phyloP scores from a whole-genome alignment of 2,113 vertebrate genomes.

The Ahaetulla prasina region DNA sequence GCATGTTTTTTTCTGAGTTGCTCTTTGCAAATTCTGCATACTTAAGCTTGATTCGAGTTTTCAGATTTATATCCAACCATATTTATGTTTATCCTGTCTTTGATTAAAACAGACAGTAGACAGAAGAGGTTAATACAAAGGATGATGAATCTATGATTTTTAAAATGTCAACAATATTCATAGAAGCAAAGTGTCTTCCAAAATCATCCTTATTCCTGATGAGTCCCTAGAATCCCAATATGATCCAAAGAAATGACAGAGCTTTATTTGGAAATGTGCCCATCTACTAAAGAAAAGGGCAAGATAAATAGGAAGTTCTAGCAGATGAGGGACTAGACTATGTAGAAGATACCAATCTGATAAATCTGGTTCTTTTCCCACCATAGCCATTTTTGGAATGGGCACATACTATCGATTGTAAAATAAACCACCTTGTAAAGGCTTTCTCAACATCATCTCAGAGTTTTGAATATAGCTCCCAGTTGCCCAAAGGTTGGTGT shows the following conservation, averaged over 20 bases:
- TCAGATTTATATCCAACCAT: background rate
- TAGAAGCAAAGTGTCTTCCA: background rate
- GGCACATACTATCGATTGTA: too few relatives aligned
- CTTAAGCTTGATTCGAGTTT: background rate
- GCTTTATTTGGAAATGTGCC: background rate
- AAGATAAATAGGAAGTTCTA: background rate
- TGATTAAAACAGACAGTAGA: background rate
- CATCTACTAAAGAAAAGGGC: background rate
- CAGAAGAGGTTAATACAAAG: background rate
- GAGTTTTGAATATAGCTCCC: too few relatives aligned
- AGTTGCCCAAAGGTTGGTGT: too few relatives aligned
- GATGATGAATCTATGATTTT: background rate
- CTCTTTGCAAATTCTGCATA: background rate
- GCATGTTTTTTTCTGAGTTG: background rate
- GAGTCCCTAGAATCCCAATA: background rate
- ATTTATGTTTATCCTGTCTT: background rate
- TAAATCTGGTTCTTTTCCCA: too few relatives aligned
- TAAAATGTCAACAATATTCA: background rate
- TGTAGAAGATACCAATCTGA: too few relatives aligned
- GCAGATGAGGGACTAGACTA: too few relatives aligned
- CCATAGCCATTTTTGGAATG: too few relatives aligned
- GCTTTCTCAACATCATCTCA: too few relatives aligned
- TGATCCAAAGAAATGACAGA: background rate
- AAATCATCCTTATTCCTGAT: background rate
- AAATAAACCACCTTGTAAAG: too few relatives aligned